Evolutionary conservation across 1,140 invertebrate genomes (phyloP), one percentile per base, ranked within the genome.

Genomic region (Nasonia longicornis): DNA sequence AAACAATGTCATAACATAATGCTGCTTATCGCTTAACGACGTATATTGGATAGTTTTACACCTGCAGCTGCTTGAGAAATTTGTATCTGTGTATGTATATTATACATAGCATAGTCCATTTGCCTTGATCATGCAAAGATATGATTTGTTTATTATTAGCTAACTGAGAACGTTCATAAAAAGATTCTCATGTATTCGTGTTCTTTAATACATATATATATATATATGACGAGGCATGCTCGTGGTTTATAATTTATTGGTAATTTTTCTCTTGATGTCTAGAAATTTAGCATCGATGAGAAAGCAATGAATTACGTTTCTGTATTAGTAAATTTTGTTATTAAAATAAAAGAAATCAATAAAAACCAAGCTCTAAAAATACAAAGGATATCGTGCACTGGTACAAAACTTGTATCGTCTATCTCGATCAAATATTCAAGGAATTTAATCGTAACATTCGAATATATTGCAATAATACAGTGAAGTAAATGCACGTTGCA

Each of bases 21-120:
- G 67, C 72, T 74, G 58, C 64, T 73, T 78, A 16, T 67, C 31
- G 76, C 58, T 78, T 82, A 20, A 66, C 52, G 12, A 78, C 12
- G 12, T 66, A 66, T 77, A 77, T 64, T 70, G 70, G 14, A 78
- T 78, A 82, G 38, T 73, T 66, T 81, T 66, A 67, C 31, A 82
- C 76, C 52, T 82, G 81, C 63, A 79, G 76, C 71, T 78, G 71
- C 81, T 78, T 79, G 72, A 76, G 58, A 82, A 82, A 82, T 31
- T 52, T 69, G 63, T 82, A 75, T 74, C 20, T 82, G 35, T 79
- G 38, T 73, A 82, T 70, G 73, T 75, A 20, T 38, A 82, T 38
- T 26, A 75, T 79, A 79, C 80, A 73, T 77, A 48, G 69, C 4
- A 70, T 73, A 77, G 75, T 64, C 35, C 3, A 72, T 67, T 78